These are phyloP conservation scores for Acropternis orthonyx DNA, from an alignment of 2,797 vertebrate species.

Conservation along the genomic window DNA sequence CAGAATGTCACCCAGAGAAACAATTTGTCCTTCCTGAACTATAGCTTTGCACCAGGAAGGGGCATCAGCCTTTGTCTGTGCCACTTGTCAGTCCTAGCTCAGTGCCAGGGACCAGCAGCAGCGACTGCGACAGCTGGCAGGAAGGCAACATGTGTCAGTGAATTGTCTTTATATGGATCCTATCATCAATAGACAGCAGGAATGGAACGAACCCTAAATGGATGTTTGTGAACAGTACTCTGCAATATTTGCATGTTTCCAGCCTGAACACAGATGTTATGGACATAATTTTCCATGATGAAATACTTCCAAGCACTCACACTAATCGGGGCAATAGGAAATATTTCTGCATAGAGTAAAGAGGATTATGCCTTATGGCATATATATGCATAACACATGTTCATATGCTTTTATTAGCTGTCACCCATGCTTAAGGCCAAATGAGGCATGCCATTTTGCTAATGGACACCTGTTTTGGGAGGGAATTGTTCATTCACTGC, in stretches of 20 bases:
- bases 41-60: not conserved
- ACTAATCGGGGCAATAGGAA: not conserved
- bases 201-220: not conserved
- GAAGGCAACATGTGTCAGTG: not conserved
- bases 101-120: not conserved
- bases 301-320: not conserved
- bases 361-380: slow-evolving; percentile 42
- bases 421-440: slow-evolving; percentile 14
- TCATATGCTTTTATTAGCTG: slow-evolving; percentile 47
- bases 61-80: not conserved
- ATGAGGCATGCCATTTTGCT: slow-evolving; percentile 41
- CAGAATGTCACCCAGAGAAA: not conserved
- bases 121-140: not conserved
- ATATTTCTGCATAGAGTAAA: slow-evolving; percentile 16
- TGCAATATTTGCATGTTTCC: not conserved
- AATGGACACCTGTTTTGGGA: slow-evolving; percentile 41
- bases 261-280: slow-evolving; percentile 14
- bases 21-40: not conserved
- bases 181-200: not conserved
- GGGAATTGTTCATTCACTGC: slow-evolving; percentile 34
- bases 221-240: not conserved
- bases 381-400: slow-evolving; percentile 31
- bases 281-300: not conserved
- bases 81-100: not conserved
- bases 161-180: not conserved